Evolutionary conservation across 2,113 vertebrate genomes (phyloP).

Genomic region (Xenopus tropicalis): DNA sequence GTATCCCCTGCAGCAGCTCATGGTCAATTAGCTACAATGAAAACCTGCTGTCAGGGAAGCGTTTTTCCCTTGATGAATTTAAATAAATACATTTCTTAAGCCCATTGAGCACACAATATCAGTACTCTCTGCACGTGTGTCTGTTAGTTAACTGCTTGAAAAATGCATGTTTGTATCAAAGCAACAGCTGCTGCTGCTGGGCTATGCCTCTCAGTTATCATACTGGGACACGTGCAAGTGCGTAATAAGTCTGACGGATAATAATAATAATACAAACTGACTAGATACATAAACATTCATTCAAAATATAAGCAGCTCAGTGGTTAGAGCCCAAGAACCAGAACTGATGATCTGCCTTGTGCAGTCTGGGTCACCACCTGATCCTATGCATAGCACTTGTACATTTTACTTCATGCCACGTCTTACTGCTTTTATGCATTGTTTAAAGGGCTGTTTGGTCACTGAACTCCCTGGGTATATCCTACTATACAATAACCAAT

Average conservation of each 20-base stretch:
- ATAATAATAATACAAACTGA: no score
- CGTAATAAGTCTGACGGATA: no score
- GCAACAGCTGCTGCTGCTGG: not conserved
- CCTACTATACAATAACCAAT: no score
- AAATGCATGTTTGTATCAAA: not conserved
- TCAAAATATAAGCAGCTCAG: no score
- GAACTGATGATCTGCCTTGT: no score
- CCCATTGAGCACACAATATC: constrained; percentile 5
- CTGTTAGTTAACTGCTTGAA: not conserved
- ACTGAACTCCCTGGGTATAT: not conserved
- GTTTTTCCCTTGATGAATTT: constrained; percentile 36
- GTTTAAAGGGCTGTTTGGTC: not conserved
- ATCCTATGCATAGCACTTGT: no score
- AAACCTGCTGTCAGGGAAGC: constrained; percentile 39
- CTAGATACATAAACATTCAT: no score
- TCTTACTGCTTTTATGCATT: not conserved
- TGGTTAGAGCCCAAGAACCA: no score
- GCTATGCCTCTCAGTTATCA: not conserved
- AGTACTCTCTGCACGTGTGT: not conserved
- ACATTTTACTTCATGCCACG: no score
- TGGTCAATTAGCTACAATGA: constrained; percentile 42
- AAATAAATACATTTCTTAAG: constrained; percentile 31
- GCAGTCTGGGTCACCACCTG: no score
- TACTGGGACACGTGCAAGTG: no score
- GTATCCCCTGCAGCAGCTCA: constrained; percentile 36